Conservation (phyloP, 2,888 invertebrate species). For the Rotaria magnacalcarata region DNA sequence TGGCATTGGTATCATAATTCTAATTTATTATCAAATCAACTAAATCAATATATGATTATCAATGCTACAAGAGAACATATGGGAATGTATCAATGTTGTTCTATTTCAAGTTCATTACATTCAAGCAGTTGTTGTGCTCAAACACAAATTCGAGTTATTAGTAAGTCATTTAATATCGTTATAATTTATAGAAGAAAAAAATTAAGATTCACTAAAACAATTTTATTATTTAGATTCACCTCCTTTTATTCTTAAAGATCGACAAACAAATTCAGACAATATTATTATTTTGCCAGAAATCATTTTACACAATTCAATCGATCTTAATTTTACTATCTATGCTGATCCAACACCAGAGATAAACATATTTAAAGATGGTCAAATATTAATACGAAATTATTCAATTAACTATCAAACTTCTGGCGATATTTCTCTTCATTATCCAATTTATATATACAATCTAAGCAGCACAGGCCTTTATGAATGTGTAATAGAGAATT, state of each 20-base stretch:
- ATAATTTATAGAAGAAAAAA: too few species aligned
- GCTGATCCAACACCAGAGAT: conserved; percentile 3
- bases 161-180: neutral
- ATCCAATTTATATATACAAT: neutral
- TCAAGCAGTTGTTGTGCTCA: conserved; percentile 15
- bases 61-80: neutral
- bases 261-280: neutral
- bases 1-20: conserved; percentile 29
- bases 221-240: neutral
- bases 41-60: neutral
- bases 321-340: conserved; percentile 7
- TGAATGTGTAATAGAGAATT: neutral
- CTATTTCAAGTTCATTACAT: neutral
- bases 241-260: neutral
- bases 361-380: neutral
- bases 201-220: neutral
- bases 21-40: neutral
- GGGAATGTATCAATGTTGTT: conserved; percentile 35
- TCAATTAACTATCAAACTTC: neutral
- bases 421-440: neutral
- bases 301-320: neutral
- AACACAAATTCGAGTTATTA: conserved; percentile 8
- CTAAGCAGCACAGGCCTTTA: neutral
- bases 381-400: neutral
- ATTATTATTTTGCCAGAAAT: neutral